Evolutionary conservation across 2,113 vertebrate genomes (phyloP), one percentile per base, ranked within the genome.

Genomic region (Syrmaticus mikado): DNA sequence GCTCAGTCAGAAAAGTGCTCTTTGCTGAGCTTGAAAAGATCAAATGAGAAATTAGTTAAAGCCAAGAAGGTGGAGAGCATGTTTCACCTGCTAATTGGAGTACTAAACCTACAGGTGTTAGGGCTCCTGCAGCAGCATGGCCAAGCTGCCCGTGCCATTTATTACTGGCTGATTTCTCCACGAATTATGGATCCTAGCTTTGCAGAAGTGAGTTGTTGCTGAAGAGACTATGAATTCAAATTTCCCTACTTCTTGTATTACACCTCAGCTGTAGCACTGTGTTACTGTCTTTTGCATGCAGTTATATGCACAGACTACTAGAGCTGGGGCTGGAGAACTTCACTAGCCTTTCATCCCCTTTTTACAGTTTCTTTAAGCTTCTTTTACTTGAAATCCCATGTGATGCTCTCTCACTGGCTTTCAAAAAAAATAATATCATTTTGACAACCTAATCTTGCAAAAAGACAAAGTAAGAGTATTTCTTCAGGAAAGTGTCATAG

Each of bases 391-490:
- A 87, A 85, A 65, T 46, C 46, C 50, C 67, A 65, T 55, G 9
- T 30, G 85, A 43, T 67, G 57, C 87, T 96, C 32, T 74, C 55
- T 84, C 71, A 60, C 81, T 89, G 68, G 82, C 79, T 94, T 89
- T 3, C 55, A 82, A 95, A 95, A 95, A 85, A 92, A 90, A 50
- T 34, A 89, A 89, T 13, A 85, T 53, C 57, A 65, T 91, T 97
- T 96, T 97, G 95, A 96, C 94, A 93, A 94, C 73, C 53, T 92
- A 77, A 95, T 95, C 80, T 95, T 72, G 43, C 76, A 91, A 81
- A 94, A 96, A 93, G 80, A 74, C 18, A 15, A 72, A 94, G 91
- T 94, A 85, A 90, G 61, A 73, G 80, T 53, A 45, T 94, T 92
- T 96, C 82, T 91, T 61, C 41, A 74, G 90, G 64, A 94, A 95